phyloP scores from a whole-genome alignment of 2,113 vertebrate species.

The Pycnonotus jocosus region DNA sequence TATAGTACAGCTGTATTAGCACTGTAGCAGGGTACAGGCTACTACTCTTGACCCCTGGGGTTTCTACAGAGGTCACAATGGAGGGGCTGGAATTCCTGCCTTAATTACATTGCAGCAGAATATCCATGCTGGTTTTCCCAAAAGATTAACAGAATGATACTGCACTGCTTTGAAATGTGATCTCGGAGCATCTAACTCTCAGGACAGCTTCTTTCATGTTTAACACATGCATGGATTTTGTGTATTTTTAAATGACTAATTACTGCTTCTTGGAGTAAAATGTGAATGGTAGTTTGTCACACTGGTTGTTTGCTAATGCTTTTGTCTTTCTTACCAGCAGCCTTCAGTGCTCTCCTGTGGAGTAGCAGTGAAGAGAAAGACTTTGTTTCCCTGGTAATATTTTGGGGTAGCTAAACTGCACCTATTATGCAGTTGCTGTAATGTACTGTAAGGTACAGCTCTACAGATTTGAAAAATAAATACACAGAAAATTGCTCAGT shows the following conservation, averaged over 20 bases:
- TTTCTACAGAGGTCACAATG: neutral
- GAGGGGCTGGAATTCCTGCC: neutral
- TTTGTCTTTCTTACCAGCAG: neutral
- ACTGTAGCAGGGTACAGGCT: neutral
- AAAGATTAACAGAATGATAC: conserved; percentile 22
- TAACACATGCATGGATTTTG: neutral
- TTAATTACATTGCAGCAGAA: neutral
- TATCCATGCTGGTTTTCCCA: neutral
- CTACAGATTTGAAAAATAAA: neutral
- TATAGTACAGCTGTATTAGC: neutral
- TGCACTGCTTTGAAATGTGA: conserved; percentile 16
- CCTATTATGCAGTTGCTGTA: neutral
- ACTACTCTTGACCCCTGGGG: neutral
- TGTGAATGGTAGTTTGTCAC: neutral
- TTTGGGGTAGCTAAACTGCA: neutral
- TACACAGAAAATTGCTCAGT: fast-evolving
- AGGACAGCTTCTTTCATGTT: neutral
- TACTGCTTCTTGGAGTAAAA: neutral
- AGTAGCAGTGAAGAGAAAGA: neutral
- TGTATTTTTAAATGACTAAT: neutral
- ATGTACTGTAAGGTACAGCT: neutral
- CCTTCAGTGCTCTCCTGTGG: neutral
- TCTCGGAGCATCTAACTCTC: neutral
- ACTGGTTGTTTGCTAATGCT: neutral
- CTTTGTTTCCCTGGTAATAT: neutral